A percentile compares a stretch with the other conserved stretches of the same genome.
These are phyloP conservation scores for Caenorhabditis virilis DNA, from an alignment of 2,888 invertebrate species.

Conservation along the genomic window DNA sequence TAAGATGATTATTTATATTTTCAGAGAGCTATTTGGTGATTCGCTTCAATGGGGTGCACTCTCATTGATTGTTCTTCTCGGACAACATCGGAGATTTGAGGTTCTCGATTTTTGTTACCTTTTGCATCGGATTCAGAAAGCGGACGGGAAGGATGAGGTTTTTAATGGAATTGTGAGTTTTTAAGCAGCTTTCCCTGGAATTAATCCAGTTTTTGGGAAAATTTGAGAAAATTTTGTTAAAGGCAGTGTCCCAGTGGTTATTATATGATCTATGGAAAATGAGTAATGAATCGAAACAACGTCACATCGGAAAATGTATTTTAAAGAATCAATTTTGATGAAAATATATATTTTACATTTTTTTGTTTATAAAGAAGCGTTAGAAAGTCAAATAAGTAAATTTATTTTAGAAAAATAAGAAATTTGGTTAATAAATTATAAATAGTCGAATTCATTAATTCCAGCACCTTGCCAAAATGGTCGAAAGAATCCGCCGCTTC, in stretches of 20 bases:
- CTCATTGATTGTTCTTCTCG: conserved; percentile 89
- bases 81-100: conserved; percentile 81
- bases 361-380: too few relatives aligned
- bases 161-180: conserved; percentile 81
- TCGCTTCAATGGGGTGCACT: conserved; percentile 98
- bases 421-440: background rate
- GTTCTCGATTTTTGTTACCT: conserved; percentile 94
- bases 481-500: conserved; percentile 93
- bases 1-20: conserved; percentile 14
- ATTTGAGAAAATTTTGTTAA: too few relatives aligned
- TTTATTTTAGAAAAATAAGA: background rate
- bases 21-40: conserved; percentile 92
- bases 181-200: background rate
- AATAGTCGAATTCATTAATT: conserved; percentile 16
- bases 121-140: conserved; percentile 89
- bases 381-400: background rate
- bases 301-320: too few relatives aligned
- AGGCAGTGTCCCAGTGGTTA: too few relatives aligned
- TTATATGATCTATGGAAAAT: too few relatives aligned
- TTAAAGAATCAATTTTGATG: too few relatives aligned
- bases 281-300: too few relatives aligned
- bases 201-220: background rate
- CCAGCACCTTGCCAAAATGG: conserved; percentile 91
- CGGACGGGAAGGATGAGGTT: conserved; percentile 91
- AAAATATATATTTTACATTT: too few relatives aligned